phyloP scores from a whole-genome alignment of 2,113 vertebrate species.

The Syngnathus typhle region DNA sequence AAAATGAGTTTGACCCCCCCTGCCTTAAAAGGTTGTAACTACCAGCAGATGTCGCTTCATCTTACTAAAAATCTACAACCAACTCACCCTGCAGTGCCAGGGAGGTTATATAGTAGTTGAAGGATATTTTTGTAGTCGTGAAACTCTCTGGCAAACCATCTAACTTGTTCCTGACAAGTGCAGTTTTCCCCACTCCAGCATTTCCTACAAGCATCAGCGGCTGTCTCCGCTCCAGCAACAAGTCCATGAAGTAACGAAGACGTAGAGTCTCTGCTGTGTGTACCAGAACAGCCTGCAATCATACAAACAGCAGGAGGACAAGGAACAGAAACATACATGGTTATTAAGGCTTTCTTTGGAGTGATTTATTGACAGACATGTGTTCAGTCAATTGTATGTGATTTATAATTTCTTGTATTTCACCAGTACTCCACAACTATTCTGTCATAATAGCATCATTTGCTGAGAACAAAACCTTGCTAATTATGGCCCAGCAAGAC shows the following conservation, averaged over 20 bases:
- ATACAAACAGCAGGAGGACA: conserved; percentile 57
- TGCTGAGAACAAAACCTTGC: conserved; percentile 68
- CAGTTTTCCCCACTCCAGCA: conserved; percentile 67
- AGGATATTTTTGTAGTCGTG: conserved; percentile 59
- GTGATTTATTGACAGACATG: conserved; percentile 71
- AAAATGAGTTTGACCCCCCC: too few relatives aligned
- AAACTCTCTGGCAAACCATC: conserved; percentile 62
- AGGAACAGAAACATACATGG: conserved; percentile 62
- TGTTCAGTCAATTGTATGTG: conserved; percentile 67
- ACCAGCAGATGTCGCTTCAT: conserved; percentile 63
- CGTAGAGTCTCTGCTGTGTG: conserved; percentile 61
- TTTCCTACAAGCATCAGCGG: conserved; percentile 66
- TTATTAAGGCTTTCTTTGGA: conserved; percentile 65
- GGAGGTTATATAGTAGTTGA: conserved; percentile 65
- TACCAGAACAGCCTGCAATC: conserved; percentile 65
- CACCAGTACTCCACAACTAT: conserved; percentile 59
- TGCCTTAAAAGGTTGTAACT: neutral
- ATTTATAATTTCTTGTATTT: conserved; percentile 71
- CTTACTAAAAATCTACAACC: conserved; percentile 10
- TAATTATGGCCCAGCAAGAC: conserved; percentile 70
- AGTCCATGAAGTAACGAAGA: conserved; percentile 66
- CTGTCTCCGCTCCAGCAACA: conserved; percentile 69
- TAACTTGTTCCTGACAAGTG: conserved; percentile 65
- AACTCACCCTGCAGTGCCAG: conserved; percentile 53
- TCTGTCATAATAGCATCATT: conserved; percentile 73